phyloP scores from a whole-genome alignment of 2,113 vertebrate species.

The Thalassoma bifasciatum region DNA sequence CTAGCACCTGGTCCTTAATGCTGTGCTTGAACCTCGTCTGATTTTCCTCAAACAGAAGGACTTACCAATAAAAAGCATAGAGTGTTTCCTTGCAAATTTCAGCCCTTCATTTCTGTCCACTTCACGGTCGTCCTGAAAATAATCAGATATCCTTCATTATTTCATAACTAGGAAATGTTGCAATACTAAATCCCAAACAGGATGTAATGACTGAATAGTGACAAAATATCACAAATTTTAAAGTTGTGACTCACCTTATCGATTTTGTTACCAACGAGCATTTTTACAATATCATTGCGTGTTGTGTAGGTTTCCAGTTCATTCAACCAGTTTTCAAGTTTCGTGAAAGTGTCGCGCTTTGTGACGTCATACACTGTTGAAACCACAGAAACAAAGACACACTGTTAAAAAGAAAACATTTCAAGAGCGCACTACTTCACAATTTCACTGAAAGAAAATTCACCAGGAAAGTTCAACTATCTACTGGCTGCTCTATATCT shows the following conservation, averaged over 20 bases:
- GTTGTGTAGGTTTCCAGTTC: conserved; percentile 98
- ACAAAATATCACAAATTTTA: not conserved
- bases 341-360: conserved; percentile 93
- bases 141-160: not conserved
- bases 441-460: no score
- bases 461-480: not conserved
- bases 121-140: conserved; percentile 91
- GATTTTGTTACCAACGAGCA: conserved; percentile 98
- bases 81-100: conserved; percentile 97
- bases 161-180: no score
- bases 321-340: conserved; percentile 96
- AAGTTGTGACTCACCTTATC: conserved; percentile 88
- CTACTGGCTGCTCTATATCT: no score
- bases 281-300: conserved; percentile 96
- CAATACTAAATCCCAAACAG: no score
- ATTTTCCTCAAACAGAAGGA: conserved; percentile 30
- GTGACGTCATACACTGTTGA: conserved; percentile 95
- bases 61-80: conserved; percentile 98
- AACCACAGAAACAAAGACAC: conserved; percentile 44
- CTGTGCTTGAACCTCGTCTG: not conserved
- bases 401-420: not conserved
- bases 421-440: not conserved
- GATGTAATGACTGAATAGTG: not conserved
- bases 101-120: conserved; percentile 96
- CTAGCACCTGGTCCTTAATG: no score